Conservation (phyloP, 2,888 invertebrate species). For the Drosophila stalkeri region DNA sequence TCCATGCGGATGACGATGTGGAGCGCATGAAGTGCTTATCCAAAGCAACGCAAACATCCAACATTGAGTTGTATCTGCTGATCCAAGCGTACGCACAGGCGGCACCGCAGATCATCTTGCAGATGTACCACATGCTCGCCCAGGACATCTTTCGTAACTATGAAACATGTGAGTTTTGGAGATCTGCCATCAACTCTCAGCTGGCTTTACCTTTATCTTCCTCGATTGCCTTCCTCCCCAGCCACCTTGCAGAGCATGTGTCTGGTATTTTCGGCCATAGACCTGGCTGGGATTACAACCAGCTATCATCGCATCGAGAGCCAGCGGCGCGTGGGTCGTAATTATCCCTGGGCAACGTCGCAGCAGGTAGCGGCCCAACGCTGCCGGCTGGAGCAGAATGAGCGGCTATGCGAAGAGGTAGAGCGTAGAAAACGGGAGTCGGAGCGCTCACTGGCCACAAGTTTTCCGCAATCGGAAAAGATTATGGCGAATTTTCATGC, state of each 20-base stretch:
- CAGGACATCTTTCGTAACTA: constrained; percentile 87
- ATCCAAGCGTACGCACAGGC: constrained; percentile 92
- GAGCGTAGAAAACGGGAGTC: constrained; percentile 72
- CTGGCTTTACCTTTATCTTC: background rate
- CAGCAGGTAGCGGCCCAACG: constrained; percentile 79
- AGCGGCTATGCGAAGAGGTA: constrained; percentile 69
- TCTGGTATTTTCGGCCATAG: constrained; percentile 88
- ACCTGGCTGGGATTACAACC: constrained; percentile 90
- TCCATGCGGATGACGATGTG: constrained; percentile 86
- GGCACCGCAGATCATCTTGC: constrained; percentile 90
- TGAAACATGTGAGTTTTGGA: constrained; percentile 88
- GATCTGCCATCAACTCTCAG: background rate
- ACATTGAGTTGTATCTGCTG: constrained; percentile 91
- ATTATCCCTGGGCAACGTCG: constrained; percentile 89
- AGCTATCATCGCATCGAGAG: constrained; percentile 92
- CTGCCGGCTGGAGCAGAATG: constrained; percentile 67
- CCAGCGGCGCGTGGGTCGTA: constrained; percentile 90
- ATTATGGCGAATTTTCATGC: constrained; percentile 82
- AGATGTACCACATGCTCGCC: constrained; percentile 88
- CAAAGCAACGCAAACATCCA: constrained; percentile 88
- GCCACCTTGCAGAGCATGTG: constrained; percentile 89
- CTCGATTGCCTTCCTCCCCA: constrained; percentile 82
- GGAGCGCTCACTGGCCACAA: constrained; percentile 67
- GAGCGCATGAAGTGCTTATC: constrained; percentile 87
- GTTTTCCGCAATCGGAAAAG: constrained; percentile 83